These are phyloP conservation scores for Vandiemenella viatica DNA, from an alignment of 2,888 invertebrate species.

Conservation along the genomic window DNA sequence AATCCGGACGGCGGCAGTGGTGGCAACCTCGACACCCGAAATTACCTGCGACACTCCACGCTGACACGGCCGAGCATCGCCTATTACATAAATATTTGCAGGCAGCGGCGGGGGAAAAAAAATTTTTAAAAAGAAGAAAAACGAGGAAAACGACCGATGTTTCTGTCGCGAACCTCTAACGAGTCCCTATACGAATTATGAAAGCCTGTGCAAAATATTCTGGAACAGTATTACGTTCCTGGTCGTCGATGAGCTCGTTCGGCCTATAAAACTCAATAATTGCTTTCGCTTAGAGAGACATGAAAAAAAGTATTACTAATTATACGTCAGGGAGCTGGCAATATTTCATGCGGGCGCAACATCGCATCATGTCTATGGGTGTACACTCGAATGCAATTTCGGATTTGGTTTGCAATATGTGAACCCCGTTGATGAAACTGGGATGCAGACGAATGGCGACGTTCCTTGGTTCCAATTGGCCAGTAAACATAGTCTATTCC, in stretches of 20 bases:
- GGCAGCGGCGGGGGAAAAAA: no score
- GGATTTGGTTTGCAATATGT: constrained; percentile 12
- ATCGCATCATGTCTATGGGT: not conserved
- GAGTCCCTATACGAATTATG: not conserved
- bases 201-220: not conserved
- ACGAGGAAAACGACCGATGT: not conserved
- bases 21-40: not conserved
- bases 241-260: not conserved
- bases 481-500: no score
- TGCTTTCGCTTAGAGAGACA: constrained; percentile 11
- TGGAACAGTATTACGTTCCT: not conserved
- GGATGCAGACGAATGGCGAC: no score
- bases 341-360: constrained; percentile 9
- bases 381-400: constrained; percentile 12
- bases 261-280: constrained; percentile 12
- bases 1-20: not conserved
- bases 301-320: constrained; percentile 13
- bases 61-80: no score
- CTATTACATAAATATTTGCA: not conserved
- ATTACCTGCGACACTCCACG: not conserved
- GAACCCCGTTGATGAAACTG: constrained; percentile 2
- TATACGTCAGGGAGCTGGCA: constrained; percentile 13
- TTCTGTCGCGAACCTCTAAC: no score
- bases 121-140: no score
- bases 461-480: no score